Base-by-base conservation (phyloP, 2,113 vertebrate genomes). In the Mola mola region DNA sequence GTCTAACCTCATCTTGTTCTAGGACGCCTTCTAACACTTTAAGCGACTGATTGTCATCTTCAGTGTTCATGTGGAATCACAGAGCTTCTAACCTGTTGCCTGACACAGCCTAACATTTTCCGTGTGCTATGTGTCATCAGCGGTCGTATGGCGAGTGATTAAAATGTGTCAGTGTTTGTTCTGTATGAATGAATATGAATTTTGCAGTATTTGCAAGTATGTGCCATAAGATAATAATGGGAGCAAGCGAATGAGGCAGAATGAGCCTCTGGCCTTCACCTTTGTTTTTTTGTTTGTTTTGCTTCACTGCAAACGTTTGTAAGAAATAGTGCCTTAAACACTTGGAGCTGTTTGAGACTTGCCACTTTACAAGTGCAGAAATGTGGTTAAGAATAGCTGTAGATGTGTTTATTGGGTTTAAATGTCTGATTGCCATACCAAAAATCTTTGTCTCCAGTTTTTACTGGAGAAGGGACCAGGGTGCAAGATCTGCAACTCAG, bases 401-500 rank as follows among this genome's bases (percentile, higher is more conserved):
- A 51, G 46, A 26, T 13, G 9, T 62, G 46, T 67, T 51, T 65
- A 50, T 53, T 52, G 36, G 47, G 68, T 66, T 73, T 24, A 64
- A 44, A 51, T 70, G 70, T 75, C 55, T 53, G 28, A 76, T 61
- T 74, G 50, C 55, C 55, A 66, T 78, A 83, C 75, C 69, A 81
- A 88, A 88, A 79, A 53, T 17, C 37, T 78, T 68, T 72, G 67
- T 79, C 79, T 89, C 71, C 63, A 77, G 80, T 47, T 21, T 55
- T 22, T 46, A 19, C 75, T 75, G 75, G 79, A 80, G 73, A 81
- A n/a, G 75, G 77, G 85, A 88, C 87, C 84, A 86, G 78, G 70
- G 78, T 71, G 60, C 16, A 49, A 5, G 36, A 75, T 63, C 72
- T 71, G 38, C 60, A 59, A 31, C 56, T 55, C 24, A 13, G 57